Evolutionary conservation across 1,140 invertebrate genomes (phyloP).

Genomic region (Rhopalosiphum maidis): DNA sequence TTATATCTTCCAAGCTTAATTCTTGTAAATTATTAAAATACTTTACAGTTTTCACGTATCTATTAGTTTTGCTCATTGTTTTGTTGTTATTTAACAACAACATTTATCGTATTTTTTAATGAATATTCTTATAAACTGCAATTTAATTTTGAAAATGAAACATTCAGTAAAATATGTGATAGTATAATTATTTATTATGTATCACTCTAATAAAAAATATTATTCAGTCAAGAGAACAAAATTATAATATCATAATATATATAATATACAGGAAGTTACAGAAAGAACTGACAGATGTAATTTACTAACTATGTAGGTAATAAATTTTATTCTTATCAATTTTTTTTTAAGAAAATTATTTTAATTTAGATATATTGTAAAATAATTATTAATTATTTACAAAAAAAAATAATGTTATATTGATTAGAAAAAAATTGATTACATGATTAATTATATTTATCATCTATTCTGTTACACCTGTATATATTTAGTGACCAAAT

Average conservation of each 20-base stretch:
- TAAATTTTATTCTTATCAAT: neutral
- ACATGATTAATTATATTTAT: neutral
- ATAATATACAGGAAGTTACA: conserved; percentile 3
- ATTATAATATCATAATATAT: neutral
- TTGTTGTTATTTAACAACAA: neutral
- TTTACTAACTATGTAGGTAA: neutral
- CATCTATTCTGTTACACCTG: conserved; percentile 8
- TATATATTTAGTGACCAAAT: conserved; percentile 35
- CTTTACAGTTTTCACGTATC: neutral
- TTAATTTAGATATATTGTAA: neutral
- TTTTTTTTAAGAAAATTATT: neutral
- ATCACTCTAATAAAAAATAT: neutral
- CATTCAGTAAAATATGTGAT: conserved; percentile 16
- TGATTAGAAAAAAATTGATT: neutral
- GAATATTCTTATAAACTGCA: conserved; percentile 10
- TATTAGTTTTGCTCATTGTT: conserved; percentile 48
- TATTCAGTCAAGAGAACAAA: neutral
- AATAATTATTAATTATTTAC: conserved; percentile 5
- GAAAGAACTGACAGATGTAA: neutral
- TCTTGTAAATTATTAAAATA: conserved; percentile 31
- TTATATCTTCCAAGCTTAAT: conserved; percentile 24
- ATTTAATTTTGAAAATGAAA: neutral
- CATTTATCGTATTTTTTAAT: neutral
- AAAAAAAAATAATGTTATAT: neutral
- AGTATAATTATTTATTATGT: conserved; percentile 29